Percentiles rank a stretch among this genome's conserved stretches.
Conservation (phyloP, 92 coral and sea anemone genomes). For the Siderastrea siderea region DNA sequence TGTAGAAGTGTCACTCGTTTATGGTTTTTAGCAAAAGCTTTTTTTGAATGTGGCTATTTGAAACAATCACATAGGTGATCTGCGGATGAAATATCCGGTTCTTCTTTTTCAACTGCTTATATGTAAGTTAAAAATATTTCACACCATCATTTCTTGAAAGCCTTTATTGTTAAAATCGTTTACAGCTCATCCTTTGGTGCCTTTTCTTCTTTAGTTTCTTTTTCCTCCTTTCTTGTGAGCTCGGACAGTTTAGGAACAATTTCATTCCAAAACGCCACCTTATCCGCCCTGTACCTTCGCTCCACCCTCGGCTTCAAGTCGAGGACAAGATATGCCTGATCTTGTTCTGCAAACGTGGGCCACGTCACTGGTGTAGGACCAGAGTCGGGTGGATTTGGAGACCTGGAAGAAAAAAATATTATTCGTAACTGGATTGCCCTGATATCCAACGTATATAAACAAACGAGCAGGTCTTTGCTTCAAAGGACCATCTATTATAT, state of each 20-base stretch:
- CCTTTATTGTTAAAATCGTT: background rate
- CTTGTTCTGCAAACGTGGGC: slow-evolving; percentile 32
- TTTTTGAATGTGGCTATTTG: too few relatives aligned
- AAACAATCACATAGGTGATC: too few relatives aligned
- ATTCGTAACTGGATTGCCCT: too few relatives aligned
- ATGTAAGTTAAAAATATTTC: too few relatives aligned
- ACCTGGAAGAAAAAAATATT: background rate
- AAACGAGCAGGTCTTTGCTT: too few relatives aligned
- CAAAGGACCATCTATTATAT: too few relatives aligned
- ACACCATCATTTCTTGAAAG: too few relatives aligned
- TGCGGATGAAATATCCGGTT: too few relatives aligned
- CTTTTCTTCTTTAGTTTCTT: background rate
- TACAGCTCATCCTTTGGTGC: slow-evolving; percentile 24
- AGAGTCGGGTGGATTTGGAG: slow-evolving; percentile 24
- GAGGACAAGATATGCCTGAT: slow-evolving; percentile 37
- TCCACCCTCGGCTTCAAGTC: slow-evolving; percentile 48
- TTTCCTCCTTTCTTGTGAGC: background rate
- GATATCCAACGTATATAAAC: too few relatives aligned
- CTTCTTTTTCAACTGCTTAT: too few relatives aligned
- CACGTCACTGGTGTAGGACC: slow-evolving; percentile 22
- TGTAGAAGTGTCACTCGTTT: too few relatives aligned
- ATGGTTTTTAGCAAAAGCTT: too few relatives aligned
- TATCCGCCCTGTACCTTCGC: slow-evolving; percentile 13
- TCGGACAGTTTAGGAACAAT: slow-evolving; percentile 13
- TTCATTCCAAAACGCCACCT: slow-evolving; percentile 57